Conservation (phyloP, 2,888 invertebrate genomes). For the Ennomos erosarius region DNA sequence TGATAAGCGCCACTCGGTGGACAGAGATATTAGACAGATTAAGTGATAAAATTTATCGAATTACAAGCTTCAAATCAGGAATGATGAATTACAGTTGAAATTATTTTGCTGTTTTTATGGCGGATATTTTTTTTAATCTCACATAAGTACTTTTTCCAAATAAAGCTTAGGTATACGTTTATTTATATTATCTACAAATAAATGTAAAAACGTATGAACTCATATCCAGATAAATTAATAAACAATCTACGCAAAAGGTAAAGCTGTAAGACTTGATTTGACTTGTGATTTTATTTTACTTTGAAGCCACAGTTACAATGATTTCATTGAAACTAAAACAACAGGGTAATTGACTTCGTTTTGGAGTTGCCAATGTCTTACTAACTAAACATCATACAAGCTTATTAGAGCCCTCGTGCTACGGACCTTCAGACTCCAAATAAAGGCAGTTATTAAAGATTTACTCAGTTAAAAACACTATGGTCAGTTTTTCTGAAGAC, state of each 20-base stretch:
- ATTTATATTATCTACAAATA: too few species aligned
- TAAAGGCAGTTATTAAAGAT: conserved; percentile 3
- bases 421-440: conserved; percentile 30
- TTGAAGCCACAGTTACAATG: neutral
- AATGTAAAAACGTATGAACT: too few species aligned
- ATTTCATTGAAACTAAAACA: conserved; percentile 1
- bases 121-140: too few species aligned
- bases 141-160: too few species aligned
- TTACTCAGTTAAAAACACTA: too few species aligned
- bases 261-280: too few species aligned
- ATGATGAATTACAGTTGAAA: conserved; percentile 49
- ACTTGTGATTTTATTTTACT: neutral
- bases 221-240: too few species aligned
- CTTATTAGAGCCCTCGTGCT: conserved; percentile 30
- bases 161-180: too few species aligned
- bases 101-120: conserved; percentile 25
- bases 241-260: too few species aligned
- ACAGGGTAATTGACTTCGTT: conserved; percentile 1
- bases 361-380: conserved; percentile 7
- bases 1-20: conserved; percentile 69
- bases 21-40: conserved; percentile 62
- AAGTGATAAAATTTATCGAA: conserved; percentile 57
- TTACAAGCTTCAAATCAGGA: conserved; percentile 49
- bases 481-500: too few species aligned
- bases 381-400: conserved; percentile 12